Evolutionary conservation across 1,140 invertebrate genomes (phyloP).

Genomic region (Papilio glaucus): DNA sequence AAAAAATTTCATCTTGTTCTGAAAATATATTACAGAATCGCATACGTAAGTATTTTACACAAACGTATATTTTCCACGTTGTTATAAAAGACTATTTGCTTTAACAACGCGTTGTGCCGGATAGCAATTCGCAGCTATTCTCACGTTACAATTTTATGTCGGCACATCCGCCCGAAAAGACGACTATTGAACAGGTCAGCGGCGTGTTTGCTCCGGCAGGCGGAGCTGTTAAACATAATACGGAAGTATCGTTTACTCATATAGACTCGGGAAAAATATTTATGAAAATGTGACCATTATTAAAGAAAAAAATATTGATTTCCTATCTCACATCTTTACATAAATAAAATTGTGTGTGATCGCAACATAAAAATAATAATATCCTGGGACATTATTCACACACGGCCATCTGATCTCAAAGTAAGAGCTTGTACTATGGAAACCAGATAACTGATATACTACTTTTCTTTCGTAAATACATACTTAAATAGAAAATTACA

Average conservation of each 20-base stretch:
- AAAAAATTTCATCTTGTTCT: background rate
- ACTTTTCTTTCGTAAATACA: no score
- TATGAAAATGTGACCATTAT: background rate
- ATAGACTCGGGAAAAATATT: background rate
- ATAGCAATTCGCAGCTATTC: background rate
- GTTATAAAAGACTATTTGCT: constrained; percentile 18
- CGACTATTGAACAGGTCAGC: constrained; percentile 20
- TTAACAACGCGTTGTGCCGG: background rate
- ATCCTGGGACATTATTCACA: no score
- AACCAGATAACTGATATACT: no score
- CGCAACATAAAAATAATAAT: no score
- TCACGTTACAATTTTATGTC: constrained; percentile 23
- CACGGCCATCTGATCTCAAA: no score
- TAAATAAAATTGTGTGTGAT: no score
- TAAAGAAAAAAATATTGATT: no score
- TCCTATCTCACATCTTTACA: no score
- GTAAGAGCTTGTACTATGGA: no score
- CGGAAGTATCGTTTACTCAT: background rate
- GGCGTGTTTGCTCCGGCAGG: background rate
- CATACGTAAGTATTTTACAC: background rate
- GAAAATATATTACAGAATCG: background rate
- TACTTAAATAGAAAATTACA: no score
- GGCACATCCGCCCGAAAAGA: background rate
- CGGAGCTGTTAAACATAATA: background rate
- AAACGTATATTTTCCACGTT: background rate